Evolutionary conservation across 2,888 invertebrate genomes (phyloP), one percentile per base, ranked within the genome.

Genomic region (Latrodectus hesperus): DNA sequence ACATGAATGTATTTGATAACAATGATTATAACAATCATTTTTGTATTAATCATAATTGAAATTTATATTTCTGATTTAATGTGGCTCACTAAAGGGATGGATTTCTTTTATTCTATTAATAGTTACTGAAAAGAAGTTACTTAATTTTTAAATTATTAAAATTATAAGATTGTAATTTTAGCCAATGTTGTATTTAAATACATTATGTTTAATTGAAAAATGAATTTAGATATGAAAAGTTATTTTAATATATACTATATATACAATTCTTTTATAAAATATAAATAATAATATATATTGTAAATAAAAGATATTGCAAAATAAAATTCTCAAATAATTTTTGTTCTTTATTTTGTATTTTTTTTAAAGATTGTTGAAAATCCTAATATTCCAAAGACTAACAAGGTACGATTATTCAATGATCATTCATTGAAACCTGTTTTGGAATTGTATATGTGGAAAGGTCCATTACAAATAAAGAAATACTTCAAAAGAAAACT

Each of bases 301-400:
- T 26, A 75, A 75, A 68, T 68, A 22, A 0, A 22, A 22, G 0
- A 60, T 60, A 16, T 60, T 60, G 9, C 6, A 10, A 60, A 60
- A 14, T 55, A 60, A 16, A 16, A 60, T 60, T 55, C 11, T 55
- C n/a, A 11, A 70, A 9, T 49, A 38, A 38, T 73, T 5, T 8
- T 52, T 73, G 9, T 72, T 80, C 17, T 11, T 38, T 60, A 65
- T 79, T 14, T 49, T 55, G 22, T 55, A 51, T 82, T n/a, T 72
- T 12, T 70, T 12, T 78, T 83, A 11, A 55, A 88, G 87, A 78
- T 88, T 60, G 67, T 88, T 22, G 87, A 88, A 83, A 78, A 83
- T 74, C n/a, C 17, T 14, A 51, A 51, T 5, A 88, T 88, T 74
- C 16, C 77, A n/a, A 78, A 83, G 17, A 83, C 82, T n/a, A 70